phyloP scores from a whole-genome alignment of 2,888 invertebrate genomes.

The Mylabris sibirica region DNA sequence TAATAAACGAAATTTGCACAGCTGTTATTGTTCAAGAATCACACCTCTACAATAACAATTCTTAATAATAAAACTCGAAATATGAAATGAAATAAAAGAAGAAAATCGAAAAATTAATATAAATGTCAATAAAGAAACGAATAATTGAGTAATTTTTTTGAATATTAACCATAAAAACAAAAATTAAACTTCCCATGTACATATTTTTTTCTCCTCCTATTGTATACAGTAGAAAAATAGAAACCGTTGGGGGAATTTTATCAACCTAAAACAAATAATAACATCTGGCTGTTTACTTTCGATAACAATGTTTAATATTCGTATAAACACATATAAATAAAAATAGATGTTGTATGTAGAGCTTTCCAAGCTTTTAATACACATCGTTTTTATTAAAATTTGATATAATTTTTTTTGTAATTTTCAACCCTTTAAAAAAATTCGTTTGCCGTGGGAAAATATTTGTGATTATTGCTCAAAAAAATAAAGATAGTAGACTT shows the following conservation, averaged over 20 bases:
- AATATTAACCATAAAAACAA: not conserved
- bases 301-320: slow-evolving; percentile 51
- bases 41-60: not conserved
- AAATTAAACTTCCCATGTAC: not conserved
- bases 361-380: slow-evolving; percentile 18
- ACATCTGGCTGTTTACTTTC: slow-evolving; percentile 51
- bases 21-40: not conserved
- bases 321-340: slow-evolving; percentile 33
- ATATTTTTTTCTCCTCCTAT: not conserved
- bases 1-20: not conserved
- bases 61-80: not conserved
- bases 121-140: not conserved
- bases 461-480: not conserved
- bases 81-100: not conserved
- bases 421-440: not conserved
- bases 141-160: not conserved
- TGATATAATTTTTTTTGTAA: not conserved
- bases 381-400: not conserved
- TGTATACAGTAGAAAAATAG: not conserved
- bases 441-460: not conserved
- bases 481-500: not conserved
- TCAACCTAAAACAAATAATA: slow-evolving; percentile 45
- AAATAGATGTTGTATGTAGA: slow-evolving; percentile 35
- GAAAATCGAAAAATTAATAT: not conserved
- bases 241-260: slow-evolving; percentile 32